These are phyloP conservation scores for Craseonycteris thonglongyai DNA, from an alignment of 2,113 vertebrate species.

Conservation along the genomic window DNA sequence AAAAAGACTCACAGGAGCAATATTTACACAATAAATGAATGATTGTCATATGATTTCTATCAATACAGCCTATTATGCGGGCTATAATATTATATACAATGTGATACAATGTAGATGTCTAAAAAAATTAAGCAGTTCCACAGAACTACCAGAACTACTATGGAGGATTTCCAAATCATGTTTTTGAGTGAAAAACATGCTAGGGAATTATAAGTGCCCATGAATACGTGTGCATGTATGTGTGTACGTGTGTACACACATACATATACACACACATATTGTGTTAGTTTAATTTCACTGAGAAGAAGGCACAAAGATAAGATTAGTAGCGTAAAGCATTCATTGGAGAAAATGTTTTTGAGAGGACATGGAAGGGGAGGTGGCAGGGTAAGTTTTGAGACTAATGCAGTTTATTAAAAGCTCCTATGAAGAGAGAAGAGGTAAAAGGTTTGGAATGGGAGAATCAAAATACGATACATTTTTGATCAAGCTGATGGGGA, in stretches of 20 bases:
- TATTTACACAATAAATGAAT: neutral
- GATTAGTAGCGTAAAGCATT: neutral
- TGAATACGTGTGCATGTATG: neutral
- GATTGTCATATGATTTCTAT: neutral
- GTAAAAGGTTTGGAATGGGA: neutral
- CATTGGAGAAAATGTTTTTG: neutral
- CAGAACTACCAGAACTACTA: neutral
- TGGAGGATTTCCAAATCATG: neutral
- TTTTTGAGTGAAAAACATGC: neutral
- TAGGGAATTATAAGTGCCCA: neutral
- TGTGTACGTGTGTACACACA: neutral
- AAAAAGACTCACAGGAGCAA: neutral
- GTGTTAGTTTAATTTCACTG: neutral
- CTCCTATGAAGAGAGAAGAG: neutral
- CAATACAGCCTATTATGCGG: neutral
- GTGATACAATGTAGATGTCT: neutral
- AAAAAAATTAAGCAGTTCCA: neutral
- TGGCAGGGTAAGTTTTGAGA: neutral
- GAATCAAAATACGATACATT: neutral
- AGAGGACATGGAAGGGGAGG: neutral
- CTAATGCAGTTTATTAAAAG: neutral
- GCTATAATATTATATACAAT: neutral
- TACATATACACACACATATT: neutral
- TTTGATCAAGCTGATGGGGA: neutral
- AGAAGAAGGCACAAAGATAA: neutral